phyloP scores from a whole-genome alignment of 2,113 vertebrate species.

The Callorhinus ursinus region DNA sequence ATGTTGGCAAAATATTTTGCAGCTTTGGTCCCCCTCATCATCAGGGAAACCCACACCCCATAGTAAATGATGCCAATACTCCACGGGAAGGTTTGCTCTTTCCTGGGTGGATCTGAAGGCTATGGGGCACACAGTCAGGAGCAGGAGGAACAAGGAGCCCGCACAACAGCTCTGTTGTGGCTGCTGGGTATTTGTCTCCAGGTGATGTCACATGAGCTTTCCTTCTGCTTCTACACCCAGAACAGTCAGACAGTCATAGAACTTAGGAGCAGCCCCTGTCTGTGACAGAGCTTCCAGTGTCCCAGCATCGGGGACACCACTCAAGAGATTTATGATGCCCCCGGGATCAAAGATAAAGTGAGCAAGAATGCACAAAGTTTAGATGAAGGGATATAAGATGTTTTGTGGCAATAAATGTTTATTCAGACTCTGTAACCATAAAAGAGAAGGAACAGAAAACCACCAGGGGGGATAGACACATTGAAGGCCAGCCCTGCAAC shows the following conservation, averaged over 20 bases:
- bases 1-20: neutral
- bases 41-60: neutral
- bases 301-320: too few relatives aligned
- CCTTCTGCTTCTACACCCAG: neutral
- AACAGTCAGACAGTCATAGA: neutral
- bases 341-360: neutral
- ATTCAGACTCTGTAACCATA: neutral
- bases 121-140: fast-evolving
- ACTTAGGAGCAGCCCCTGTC: neutral
- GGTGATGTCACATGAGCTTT: neutral
- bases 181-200: neutral
- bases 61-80: neutral
- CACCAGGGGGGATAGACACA: neutral
- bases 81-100: neutral
- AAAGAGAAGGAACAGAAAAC: neutral
- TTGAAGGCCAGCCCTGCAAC: neutral
- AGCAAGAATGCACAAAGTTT: neutral
- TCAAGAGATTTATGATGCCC: neutral
- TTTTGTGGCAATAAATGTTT: neutral
- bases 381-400: neutral
- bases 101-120: neutral
- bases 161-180: neutral
- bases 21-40: neutral
- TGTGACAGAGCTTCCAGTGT: neutral
- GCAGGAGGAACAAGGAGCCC: too few relatives aligned